These are phyloP conservation scores for Heptranchias perlo DNA, from an alignment of 2,113 vertebrate genomes.

Conservation along the genomic window DNA sequence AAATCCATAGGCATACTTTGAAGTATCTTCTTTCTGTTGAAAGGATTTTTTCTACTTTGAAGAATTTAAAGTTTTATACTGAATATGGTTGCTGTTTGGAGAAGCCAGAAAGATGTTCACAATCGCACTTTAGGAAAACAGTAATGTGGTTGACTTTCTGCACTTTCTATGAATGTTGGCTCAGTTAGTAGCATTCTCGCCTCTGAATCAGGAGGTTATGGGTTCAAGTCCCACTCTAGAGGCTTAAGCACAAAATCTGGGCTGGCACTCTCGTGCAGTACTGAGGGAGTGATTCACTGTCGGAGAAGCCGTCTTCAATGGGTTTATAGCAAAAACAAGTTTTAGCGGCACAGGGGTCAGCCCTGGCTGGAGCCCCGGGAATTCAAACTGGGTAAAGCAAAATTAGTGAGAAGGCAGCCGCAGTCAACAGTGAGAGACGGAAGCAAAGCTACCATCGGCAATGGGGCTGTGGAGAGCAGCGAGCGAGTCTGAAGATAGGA, in stretches of 20 bases:
- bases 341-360: too few relatives aligned
- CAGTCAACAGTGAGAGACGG: too few relatives aligned
- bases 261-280: background rate
- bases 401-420: too few relatives aligned
- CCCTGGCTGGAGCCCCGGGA: too few relatives aligned
- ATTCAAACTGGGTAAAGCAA: too few relatives aligned
- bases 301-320: too few relatives aligned
- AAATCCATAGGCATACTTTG: background rate
- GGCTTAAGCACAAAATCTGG: background rate
- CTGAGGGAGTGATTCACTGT: background rate
- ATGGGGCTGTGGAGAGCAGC: too few relatives aligned
- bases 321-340: too few relatives aligned
- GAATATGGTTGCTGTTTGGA: background rate
- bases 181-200: background rate
- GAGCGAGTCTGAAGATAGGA: too few relatives aligned
- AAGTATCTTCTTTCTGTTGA: too few relatives aligned
- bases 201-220: background rate
- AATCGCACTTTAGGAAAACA: background rate
- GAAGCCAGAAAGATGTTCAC: background rate
- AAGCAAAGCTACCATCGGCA: too few relatives aligned
- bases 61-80: background rate
- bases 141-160: background rate
- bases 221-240: background rate
- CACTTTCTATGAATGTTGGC: background rate
- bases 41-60: too few relatives aligned